Evolutionary conservation across 2,113 vertebrate species (phyloP).

Genomic region (Oryzias melastigma): DNA sequence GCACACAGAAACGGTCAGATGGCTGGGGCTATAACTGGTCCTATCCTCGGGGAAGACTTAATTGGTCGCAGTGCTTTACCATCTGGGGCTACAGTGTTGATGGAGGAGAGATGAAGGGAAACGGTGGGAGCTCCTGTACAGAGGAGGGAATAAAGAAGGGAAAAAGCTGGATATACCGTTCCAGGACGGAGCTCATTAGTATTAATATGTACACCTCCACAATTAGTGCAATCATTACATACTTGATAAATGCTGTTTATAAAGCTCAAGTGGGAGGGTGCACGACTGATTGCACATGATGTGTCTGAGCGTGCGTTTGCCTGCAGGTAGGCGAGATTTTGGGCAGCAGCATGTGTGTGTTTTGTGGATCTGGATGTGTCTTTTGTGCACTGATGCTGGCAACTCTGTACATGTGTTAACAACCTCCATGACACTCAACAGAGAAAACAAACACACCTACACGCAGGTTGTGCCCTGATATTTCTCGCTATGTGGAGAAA

Average conservation of each 20-base stretch:
- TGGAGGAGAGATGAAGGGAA: conserved; percentile 57
- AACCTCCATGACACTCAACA: conserved; percentile 52
- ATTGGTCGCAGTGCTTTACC: conserved; percentile 76
- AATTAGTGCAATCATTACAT: conserved; percentile 46
- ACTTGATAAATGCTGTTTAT: conserved; percentile 51
- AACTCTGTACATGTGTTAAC: conserved; percentile 50
- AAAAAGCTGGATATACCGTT: conserved; percentile 22
- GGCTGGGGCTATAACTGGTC: conserved; percentile 65
- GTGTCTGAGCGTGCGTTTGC: conserved; percentile 1
- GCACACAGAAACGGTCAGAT: conserved; percentile 64
- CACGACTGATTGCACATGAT: conserved; percentile 6
- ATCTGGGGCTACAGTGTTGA: conserved; percentile 68
- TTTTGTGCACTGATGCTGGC: conserved; percentile 50
- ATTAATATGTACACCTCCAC: conserved; percentile 50
- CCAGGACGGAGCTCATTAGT: conserved; percentile 47
- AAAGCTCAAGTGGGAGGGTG: conserved; percentile 24
- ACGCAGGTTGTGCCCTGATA: conserved; percentile 5
- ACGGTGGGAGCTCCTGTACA: conserved; percentile 50
- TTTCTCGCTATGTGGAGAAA: conserved; percentile 1
- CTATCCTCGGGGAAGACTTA: conserved; percentile 72
- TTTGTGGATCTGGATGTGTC: conserved; percentile 24
- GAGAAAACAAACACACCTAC: conserved; percentile 40
- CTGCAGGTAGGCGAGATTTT: conserved; percentile 36
- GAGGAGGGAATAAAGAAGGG: conserved; percentile 8
- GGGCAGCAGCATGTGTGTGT: conserved; percentile 12